Evolutionary conservation across 2,888 invertebrate species (phyloP).

Genomic region (Noctua comes): DNA sequence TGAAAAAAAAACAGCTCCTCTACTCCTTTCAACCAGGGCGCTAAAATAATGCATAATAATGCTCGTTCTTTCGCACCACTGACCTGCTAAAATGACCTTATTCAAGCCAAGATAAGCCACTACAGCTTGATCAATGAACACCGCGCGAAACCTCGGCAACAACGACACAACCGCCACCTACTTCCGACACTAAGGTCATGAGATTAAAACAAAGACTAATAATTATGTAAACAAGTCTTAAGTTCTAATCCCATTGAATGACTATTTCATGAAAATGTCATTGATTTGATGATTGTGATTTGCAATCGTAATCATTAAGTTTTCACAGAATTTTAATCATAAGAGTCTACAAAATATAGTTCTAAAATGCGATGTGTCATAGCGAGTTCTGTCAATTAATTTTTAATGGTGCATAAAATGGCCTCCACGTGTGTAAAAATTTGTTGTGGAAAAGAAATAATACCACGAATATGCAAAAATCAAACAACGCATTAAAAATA

Average conservation of each 20-base stretch:
- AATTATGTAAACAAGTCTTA: neutral
- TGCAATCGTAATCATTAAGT: neutral
- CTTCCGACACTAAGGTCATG: constrained; percentile 22
- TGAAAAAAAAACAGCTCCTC: neutral
- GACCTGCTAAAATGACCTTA: constrained; percentile 18
- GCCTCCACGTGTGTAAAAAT: neutral
- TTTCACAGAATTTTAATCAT: neutral
- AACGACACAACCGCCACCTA: neutral
- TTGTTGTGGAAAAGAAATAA: neutral
- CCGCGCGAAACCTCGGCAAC: constrained; percentile 6
- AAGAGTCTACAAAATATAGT: neutral
- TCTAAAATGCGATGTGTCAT: neutral
- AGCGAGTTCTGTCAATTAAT: neutral
- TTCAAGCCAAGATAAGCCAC: constrained; percentile 33
- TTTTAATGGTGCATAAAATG: neutral
- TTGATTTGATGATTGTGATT: neutral
- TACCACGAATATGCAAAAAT: neutral
- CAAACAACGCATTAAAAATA: neutral
- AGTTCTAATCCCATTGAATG: too few relatives aligned
- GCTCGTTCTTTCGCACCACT: constrained; percentile 36
- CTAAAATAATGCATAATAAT: constrained; percentile 1
- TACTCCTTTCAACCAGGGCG: neutral
- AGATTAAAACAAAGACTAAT: neutral
- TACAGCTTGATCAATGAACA: constrained; percentile 38
- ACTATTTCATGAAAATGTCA: too few relatives aligned